Evolutionary conservation across 2,888 invertebrate species (phyloP), one percentile per base, ranked within the genome.

Genomic region (Dascillus cervinus): DNA sequence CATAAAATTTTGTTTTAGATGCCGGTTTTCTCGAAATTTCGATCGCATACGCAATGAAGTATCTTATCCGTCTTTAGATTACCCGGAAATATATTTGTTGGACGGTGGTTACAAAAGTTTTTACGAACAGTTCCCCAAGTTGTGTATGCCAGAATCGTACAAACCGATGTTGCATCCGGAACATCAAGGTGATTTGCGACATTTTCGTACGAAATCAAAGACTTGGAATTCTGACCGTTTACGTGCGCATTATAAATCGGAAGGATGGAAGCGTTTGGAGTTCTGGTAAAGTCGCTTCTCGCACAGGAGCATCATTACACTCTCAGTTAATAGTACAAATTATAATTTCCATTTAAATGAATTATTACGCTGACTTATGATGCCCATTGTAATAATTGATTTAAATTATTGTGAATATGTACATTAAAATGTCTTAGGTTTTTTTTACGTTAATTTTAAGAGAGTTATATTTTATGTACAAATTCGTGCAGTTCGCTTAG

Each of bases 1-100:
- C 12, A 24, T 5, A 23, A 22, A 19, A 3, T 28, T 25, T 44
- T 37, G 32, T 60, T 64, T 0, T 67, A 86, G 85, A 56, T 84
- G 79, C 21, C 79, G 92, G 2, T 88, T 80, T 62, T 69, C 97
- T 31, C 78, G 96, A 3, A 80, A 82, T 26, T 67, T 78, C 13
- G 96, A 98, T 65, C 75, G 97, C 0, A 77, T 77, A 9, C 67
- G 74, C 22, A 90, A 96, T 65, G 77, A 75, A 38, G 80, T 82
- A 29, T 71, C 73, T 39, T 96, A 95, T 64, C 97, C 97, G 0
- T 68, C 75, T 0, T 70, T 97, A 0, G 71, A 84, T 56, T 92
- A 87, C 69, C 96, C 96, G 0, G 97, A 97, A 64, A 69, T 94
- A 2, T 98, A 98, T 65, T 69, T 98, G 2, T 71, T 98, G 12